Conservation (phyloP, 2,797 vertebrate genomes). For the Typhlichthys eigenmanni region DNA sequence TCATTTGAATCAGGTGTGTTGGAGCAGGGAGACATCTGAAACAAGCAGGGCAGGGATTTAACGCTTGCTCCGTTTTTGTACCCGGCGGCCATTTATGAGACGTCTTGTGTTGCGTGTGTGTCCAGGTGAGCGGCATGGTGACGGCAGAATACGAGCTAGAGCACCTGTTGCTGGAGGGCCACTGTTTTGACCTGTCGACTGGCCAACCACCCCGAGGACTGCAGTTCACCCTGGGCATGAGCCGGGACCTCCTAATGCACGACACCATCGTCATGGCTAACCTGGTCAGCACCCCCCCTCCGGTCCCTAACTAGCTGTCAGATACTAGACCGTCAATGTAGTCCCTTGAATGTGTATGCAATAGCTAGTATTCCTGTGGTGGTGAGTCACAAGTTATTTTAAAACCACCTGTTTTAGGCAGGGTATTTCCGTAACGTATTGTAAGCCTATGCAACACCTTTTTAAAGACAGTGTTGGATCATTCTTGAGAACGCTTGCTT, state of each 20-base stretch:
- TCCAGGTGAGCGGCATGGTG: conserved; percentile 83
- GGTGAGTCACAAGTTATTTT: too few species aligned
- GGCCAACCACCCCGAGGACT: conserved; percentile 91
- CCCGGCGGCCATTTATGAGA: conserved; percentile 8
- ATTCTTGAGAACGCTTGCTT: too few species aligned
- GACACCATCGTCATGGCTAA: conserved; percentile 99
- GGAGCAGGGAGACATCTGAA: too few species aligned
- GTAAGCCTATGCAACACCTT: too few species aligned
- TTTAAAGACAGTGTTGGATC: too few species aligned
- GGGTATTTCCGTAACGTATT: too few species aligned
- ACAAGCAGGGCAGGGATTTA: too few species aligned
- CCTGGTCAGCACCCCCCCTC: conserved; percentile 77
- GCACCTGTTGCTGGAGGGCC: conserved; percentile 91
- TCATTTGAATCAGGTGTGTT: too few species aligned
- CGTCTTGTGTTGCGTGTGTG: neutral
- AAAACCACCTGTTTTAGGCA: too few species aligned
- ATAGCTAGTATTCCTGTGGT: too few species aligned
- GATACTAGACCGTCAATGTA: neutral
- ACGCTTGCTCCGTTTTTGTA: conserved; percentile 10
- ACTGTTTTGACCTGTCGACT: conserved; percentile 88
- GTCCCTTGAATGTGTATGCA: too few species aligned
- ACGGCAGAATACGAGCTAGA: conserved; percentile 93
- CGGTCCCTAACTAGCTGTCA: neutral
- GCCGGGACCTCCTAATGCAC: conserved; percentile 81
- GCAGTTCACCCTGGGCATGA: conserved; percentile 93